Evolutionary conservation across 2,797 vertebrate species (phyloP), one percentile per base, ranked within the genome.

Genomic region (Danio tinwini): DNA sequence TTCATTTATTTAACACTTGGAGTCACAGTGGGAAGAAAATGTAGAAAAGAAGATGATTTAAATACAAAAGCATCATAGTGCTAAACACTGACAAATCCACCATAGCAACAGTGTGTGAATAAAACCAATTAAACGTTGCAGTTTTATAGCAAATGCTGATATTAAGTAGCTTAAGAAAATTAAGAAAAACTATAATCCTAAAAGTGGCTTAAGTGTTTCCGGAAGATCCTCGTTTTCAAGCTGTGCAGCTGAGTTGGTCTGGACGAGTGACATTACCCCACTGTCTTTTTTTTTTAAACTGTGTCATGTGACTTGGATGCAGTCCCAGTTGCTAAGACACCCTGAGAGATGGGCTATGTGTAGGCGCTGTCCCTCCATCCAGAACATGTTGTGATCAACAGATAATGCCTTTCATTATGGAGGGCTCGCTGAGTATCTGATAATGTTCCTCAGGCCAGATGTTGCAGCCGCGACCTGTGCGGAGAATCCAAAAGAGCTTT

Each of bases 391-490:
- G 84, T 85, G 84, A 85, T 85, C 76, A 76, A 83, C 76, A 37
- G 84, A 83, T 85, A 85, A 85, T 83, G 80, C 50, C 82, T 85
- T 85, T 83, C 84, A 85, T 85, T 85, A 83, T 71, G 19, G 71
- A 70, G 50, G 52, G 72, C 79, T 73, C 55, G 68, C 12, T 58
- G 42, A 71, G 83, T 58, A 79, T 82, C 80, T 80, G 80, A 85
- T 85, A 83, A 82, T 80, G 63, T 64, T 67, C 63, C 13, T 55
- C 64, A 70, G 58, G 29, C 82, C 84, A 80, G 80, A 78, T 82
- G 76, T 68, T 83, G 62, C 55, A 69, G 55, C 62, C 56, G 1
- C 49, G 13, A 71, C 47, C 62, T 67, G 47, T 19, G 37, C 5
- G 7, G 13, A 29, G 39, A 29, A 61, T 78, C 42, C 37, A 76